Evolutionary conservation across 2,888 invertebrate genomes (phyloP).

Genomic region (Biston betularia): DNA sequence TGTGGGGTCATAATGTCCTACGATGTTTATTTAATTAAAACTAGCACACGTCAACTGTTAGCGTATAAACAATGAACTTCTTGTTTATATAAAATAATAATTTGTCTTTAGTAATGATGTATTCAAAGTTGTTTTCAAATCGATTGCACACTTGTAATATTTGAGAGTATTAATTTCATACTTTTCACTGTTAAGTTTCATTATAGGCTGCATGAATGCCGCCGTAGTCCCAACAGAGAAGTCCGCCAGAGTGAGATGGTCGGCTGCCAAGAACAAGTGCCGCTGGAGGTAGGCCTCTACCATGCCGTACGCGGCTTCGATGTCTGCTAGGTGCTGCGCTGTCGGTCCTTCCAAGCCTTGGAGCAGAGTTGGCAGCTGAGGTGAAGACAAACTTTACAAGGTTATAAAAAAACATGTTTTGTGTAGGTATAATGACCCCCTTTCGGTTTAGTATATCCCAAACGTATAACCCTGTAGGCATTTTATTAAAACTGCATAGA

Average conservation of each 20-base stretch:
- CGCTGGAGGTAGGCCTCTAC: slow-evolving; percentile 54
- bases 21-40: too few species aligned
- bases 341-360: slow-evolving; percentile 47
- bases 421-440: too few species aligned
- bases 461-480: too few species aligned
- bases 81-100: too few species aligned
- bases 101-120: too few species aligned
- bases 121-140: too few species aligned
- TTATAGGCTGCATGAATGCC: slow-evolving; percentile 46
- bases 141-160: neutral
- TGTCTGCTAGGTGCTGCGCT: slow-evolving; percentile 44
- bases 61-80: too few species aligned
- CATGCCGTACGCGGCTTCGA: slow-evolving; percentile 52
- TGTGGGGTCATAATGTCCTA: too few species aligned
- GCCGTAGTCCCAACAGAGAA: slow-evolving; percentile 55
- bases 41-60: too few species aligned
- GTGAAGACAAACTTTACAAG: neutral
- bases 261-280: slow-evolving; percentile 49
- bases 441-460: too few species aligned
- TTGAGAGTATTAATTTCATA: slow-evolving; percentile 31
- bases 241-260: slow-evolving; percentile 62
- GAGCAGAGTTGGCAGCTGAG: slow-evolving; percentile 54
- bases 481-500: neutral
- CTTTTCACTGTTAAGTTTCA: slow-evolving; percentile 53
- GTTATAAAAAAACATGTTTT: too few species aligned